Percentiles rank a stretch among this genome's conserved stretches.
Conservation (phyloP, 2,888 invertebrate genomes). For the Agrotis clavis region DNA sequence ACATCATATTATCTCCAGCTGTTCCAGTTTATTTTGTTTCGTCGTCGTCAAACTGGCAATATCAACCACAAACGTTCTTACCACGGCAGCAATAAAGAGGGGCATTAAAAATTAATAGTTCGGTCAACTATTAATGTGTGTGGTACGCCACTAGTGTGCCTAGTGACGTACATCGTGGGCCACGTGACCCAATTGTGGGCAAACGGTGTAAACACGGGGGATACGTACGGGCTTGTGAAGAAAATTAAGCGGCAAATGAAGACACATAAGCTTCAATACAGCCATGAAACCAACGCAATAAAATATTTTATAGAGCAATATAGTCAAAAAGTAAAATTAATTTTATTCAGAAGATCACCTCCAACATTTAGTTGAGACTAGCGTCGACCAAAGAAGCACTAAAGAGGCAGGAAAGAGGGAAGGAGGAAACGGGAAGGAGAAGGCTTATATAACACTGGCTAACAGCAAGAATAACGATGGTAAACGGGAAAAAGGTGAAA, state of each 20-base stretch:
- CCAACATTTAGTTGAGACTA: no score
- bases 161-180: constrained; percentile 34
- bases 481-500: not conserved
- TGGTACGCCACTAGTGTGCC: constrained; percentile 36
- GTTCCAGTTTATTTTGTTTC: constrained; percentile 21
- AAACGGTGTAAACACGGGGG: constrained; percentile 40
- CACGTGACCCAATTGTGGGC: constrained; percentile 60
- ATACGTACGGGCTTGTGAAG: constrained; percentile 20
- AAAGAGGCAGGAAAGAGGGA: no score
- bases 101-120: constrained; percentile 57
- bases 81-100: constrained; percentile 45
- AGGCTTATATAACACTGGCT: no score
- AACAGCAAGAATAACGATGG: no score
- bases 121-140: constrained; percentile 56
- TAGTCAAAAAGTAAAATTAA: no score
- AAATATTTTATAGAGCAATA: not conserved
- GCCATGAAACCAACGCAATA: constrained; percentile 23
- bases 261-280: constrained; percentile 33
- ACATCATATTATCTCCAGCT: constrained; percentile 4
- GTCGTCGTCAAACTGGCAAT: constrained; percentile 30
- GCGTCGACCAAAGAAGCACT: no score
- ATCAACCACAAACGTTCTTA: constrained; percentile 36
- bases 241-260: constrained; percentile 47
- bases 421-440: no score
- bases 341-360: no score